phyloP scores from a whole-genome alignment of 2,113 vertebrate species.

The Silurus asotus region DNA sequence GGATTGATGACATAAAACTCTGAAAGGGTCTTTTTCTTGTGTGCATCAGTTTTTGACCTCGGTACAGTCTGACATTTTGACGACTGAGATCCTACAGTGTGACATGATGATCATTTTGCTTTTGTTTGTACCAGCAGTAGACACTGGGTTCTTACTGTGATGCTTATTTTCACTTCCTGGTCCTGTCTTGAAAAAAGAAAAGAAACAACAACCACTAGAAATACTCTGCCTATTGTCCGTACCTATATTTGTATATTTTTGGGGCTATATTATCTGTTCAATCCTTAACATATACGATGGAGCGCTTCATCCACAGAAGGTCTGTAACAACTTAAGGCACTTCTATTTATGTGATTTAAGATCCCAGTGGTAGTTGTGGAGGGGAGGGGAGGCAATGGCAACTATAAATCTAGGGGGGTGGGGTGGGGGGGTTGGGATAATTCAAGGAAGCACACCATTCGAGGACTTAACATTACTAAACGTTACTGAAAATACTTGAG shows the following conservation, averaged over 20 bases:
- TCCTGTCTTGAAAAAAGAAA: background rate
- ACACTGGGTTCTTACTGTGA: background rate
- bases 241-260: background rate
- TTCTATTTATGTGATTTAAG: background rate
- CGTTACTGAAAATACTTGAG: background rate
- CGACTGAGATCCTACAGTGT: no score
- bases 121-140: background rate
- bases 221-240: no score
- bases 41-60: no score
- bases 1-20: no score
- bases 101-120: background rate
- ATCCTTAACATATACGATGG: background rate
- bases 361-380: background rate
- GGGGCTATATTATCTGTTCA: background rate
- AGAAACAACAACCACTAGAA: no score
- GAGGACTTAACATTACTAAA: background rate
- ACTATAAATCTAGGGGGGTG: background rate
- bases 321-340: background rate
- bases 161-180: background rate
- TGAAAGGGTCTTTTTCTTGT: no score
- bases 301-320: background rate
- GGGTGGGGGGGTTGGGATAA: no score
- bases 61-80: no score
- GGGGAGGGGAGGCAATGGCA: background rate
- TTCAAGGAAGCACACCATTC: background rate